Percentiles rank a stretch among this genome's conserved stretches.
Conservation (phyloP, 2,888 invertebrate genomes). For the Aphrophora alni region DNA sequence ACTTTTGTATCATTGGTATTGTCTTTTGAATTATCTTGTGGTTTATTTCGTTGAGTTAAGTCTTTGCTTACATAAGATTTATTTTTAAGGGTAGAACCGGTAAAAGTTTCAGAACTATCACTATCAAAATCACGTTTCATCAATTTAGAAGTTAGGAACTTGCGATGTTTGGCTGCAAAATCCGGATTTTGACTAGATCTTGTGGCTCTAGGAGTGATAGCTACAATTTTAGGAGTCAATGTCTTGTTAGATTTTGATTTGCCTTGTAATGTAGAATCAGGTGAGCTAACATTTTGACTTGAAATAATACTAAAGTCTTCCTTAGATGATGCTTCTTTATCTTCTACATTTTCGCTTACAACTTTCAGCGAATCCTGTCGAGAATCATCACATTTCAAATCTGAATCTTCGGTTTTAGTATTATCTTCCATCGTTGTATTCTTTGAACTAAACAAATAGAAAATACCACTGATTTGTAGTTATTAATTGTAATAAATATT, state of each 20-base stretch:
- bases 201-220: conserved; percentile 54
- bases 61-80: background rate
- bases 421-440: background rate
- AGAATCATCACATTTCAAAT: background rate
- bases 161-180: conserved; percentile 67
- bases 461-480: no score
- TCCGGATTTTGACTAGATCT: conserved; percentile 67
- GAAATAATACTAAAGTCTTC: background rate
- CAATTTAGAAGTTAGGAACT: conserved; percentile 62
- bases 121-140: conserved; percentile 7
- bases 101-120: conserved; percentile 7
- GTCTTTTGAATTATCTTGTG: background rate
- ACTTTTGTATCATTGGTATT: background rate
- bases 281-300: no score
- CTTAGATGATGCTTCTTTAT: background rate
- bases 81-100: no score
- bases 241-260: background rate
- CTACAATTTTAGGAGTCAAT: background rate
- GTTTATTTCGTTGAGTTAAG: background rate
- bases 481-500: no score
- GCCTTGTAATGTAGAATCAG: background rate
- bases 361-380: background rate
- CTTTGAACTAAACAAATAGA: background rate
- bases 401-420: background rate
- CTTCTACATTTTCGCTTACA: background rate